Percentiles rank a stretch among this genome's conserved stretches.
phyloP scores from a whole-genome alignment of 2,113 vertebrate species.

The Semnopithecus entellus region DNA sequence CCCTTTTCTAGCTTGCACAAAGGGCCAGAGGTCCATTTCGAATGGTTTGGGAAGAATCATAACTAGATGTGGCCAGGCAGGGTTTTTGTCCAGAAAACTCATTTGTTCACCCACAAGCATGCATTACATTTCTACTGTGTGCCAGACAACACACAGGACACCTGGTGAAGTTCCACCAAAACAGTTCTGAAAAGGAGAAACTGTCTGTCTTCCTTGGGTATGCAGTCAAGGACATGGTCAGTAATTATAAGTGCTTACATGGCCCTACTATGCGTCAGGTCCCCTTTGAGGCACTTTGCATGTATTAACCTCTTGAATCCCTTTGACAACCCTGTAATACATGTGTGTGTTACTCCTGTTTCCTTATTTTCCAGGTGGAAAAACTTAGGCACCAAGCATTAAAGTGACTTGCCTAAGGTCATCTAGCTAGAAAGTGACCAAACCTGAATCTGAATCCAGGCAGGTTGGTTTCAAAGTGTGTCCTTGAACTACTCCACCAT shows the following conservation, averaged over 20 bases:
- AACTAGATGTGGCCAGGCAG: rapidly evolving
- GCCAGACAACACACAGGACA: neutral
- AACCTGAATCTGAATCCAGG: neutral
- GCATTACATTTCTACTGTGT: neutral
- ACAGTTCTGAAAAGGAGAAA: neutral
- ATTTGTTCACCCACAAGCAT: neutral
- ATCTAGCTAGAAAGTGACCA: neutral
- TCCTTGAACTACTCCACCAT: neutral
- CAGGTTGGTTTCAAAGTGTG: neutral
- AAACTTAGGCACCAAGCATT: neutral
- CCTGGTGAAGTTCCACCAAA: neutral
- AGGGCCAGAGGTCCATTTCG: neutral
- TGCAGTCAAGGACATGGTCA: neutral
- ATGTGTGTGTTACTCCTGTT: neutral
- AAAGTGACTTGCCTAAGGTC: neutral
- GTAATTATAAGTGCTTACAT: neutral
- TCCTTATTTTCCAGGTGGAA: neutral
- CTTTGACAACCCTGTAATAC: neutral
- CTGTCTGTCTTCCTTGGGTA: neutral
- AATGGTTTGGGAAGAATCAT: neutral
- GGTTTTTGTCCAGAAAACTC: neutral
- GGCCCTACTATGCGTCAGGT: neutral
- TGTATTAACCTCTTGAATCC: neutral
- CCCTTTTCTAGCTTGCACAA: neutral
- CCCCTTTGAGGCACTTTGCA: neutral